These are phyloP conservation scores for Nyctibius bracteatus DNA, from an alignment of 2,113 vertebrate species.

Conservation along the genomic window DNA sequence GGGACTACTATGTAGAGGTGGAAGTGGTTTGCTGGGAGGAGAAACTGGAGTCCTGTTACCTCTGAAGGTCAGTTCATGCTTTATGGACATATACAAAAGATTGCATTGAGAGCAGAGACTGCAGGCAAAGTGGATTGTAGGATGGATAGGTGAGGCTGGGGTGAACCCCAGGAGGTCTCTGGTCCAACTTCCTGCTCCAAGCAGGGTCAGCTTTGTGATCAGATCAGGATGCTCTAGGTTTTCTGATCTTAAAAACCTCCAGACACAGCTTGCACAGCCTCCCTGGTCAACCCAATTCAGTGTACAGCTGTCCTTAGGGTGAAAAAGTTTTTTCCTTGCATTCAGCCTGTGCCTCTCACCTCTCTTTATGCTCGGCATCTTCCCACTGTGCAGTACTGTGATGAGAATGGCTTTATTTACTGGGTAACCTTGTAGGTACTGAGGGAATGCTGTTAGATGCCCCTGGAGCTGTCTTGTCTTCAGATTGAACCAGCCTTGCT, in stretches of 20 bases:
- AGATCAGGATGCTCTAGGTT: neutral
- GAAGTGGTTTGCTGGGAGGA: neutral
- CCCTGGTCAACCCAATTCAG: neutral
- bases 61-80: neutral
- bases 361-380: neutral
- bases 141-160: neutral
- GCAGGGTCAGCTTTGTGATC: neutral
- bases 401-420: neutral
- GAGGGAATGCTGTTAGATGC: neutral
- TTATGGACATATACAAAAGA: accelerated
- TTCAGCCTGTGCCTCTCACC: neutral
- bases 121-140: neutral
- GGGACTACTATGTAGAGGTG: neutral
- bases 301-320: neutral
- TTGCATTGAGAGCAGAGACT: neutral
- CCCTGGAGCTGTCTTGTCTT: neutral
- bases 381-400: neutral
- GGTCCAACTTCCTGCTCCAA: neutral
- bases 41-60: neutral
- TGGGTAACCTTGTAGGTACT: neutral
- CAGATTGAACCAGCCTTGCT: neutral
- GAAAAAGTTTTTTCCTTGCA: neutral
- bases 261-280: neutral
- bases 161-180: neutral
- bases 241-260: neutral